Conservation (phyloP, 2,888 invertebrate species). For the Dasysyrphus albostriatus region DNA sequence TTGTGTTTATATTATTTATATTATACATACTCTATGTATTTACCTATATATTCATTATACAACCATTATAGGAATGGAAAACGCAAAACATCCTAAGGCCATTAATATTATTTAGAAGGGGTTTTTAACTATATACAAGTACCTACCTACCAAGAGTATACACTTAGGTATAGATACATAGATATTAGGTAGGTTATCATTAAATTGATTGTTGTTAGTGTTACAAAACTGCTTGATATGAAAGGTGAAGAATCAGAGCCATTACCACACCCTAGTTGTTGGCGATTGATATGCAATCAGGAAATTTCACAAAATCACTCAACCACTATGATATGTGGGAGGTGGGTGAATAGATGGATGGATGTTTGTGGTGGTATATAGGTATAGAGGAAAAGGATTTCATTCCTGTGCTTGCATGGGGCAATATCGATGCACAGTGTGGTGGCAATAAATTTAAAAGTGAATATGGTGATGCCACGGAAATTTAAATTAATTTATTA, state of each 20-base stretch:
- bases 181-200: conserved; percentile 38
- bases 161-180: too few species aligned
- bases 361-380: background rate
- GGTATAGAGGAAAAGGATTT: background rate
- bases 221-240: conserved; percentile 3
- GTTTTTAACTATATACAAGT: conserved; percentile 33
- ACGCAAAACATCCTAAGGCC: conserved; percentile 16
- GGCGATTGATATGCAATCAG: conserved; percentile 63
- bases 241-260: conserved; percentile 16
- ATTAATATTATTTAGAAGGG: conserved; percentile 28
- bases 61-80: background rate
- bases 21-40: too few species aligned
- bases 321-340: background rate
- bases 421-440: background rate
- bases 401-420: background rate
- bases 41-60: background rate
- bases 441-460: background rate
- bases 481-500: conserved; percentile 14
- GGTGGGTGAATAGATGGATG: too few species aligned
- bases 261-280: background rate
- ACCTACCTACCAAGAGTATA: too few species aligned
- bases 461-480: background rate
- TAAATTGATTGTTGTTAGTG: conserved; percentile 62
- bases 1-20: background rate
- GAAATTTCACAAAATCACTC: conserved; percentile 43